Evolutionary conservation across 2,113 vertebrate genomes (phyloP).

Genomic region (Anhinga anhinga): DNA sequence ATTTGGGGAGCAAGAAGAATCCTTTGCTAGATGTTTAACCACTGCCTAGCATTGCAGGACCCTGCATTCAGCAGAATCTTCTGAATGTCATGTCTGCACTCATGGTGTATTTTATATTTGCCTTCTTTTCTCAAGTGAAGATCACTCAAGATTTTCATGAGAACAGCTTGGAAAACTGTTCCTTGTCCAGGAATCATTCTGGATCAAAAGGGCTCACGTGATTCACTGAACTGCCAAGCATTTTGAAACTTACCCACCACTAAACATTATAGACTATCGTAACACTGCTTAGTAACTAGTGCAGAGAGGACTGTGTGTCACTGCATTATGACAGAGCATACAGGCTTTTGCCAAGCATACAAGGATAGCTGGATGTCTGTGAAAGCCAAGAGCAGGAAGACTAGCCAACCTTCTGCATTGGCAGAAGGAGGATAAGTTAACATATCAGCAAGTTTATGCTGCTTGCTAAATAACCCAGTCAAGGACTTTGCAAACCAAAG

Average conservation of each 20-base stretch:
- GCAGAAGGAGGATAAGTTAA: background rate
- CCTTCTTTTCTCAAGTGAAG: background rate
- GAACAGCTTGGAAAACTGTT: background rate
- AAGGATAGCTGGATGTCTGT: background rate
- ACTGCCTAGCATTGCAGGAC: background rate
- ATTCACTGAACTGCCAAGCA: background rate
- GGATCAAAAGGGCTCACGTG: background rate
- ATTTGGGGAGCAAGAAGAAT: background rate
- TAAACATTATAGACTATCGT: background rate
- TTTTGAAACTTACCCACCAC: background rate
- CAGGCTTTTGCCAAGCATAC: background rate
- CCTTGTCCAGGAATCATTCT: background rate
- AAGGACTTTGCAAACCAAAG: background rate
- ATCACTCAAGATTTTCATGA: background rate
- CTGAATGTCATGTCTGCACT: background rate
- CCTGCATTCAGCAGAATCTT: background rate
- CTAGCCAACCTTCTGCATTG: background rate
- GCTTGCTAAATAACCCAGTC: background rate
- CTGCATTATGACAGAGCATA: background rate
- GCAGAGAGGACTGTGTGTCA: background rate
- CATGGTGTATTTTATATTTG: rapidly evolving
- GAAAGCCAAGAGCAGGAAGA: background rate
- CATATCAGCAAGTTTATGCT: background rate
- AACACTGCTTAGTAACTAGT: background rate
- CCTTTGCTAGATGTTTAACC: background rate